phyloP scores from a whole-genome alignment of 2,888 invertebrate species.

The Netelia inedita region DNA sequence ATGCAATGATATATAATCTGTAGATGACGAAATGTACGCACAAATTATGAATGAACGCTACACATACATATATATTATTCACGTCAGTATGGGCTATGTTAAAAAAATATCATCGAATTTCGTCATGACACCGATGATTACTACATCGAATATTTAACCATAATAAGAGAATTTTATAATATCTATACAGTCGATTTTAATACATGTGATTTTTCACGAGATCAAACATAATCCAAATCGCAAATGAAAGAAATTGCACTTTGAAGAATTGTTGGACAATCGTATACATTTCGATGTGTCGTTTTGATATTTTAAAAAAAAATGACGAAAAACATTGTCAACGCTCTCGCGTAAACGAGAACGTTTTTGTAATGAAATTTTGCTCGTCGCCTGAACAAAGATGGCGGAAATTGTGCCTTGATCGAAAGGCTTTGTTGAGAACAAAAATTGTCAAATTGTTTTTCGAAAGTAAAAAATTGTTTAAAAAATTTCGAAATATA shows the following conservation, averaged over 20 bases:
- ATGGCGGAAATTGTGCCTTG: conserved; percentile 2
- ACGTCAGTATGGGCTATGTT: too few species aligned
- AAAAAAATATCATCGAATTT: too few species aligned
- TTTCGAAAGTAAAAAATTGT: neutral
- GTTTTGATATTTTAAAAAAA: neutral
- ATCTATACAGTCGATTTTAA: too few species aligned
- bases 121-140: too few species aligned
- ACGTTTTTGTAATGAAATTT: neutral
- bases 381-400: neutral
- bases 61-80: too few species aligned
- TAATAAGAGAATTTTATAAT: too few species aligned
- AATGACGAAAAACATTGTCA: neutral
- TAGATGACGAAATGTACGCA: too few species aligned
- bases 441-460: neutral
- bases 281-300: conserved; percentile 32
- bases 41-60: too few species aligned
- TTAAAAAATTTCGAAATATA: neutral
- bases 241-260: neutral
- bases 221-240: too few species aligned
- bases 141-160: too few species aligned
- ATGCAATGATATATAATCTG: too few species aligned
- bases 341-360: neutral
- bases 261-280: conserved; percentile 67
- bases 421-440: neutral
- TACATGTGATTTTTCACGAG: too few species aligned